phyloP scores from a whole-genome alignment of 1,140 invertebrate genomes.

The Mizuhopecten yessoensis region DNA sequence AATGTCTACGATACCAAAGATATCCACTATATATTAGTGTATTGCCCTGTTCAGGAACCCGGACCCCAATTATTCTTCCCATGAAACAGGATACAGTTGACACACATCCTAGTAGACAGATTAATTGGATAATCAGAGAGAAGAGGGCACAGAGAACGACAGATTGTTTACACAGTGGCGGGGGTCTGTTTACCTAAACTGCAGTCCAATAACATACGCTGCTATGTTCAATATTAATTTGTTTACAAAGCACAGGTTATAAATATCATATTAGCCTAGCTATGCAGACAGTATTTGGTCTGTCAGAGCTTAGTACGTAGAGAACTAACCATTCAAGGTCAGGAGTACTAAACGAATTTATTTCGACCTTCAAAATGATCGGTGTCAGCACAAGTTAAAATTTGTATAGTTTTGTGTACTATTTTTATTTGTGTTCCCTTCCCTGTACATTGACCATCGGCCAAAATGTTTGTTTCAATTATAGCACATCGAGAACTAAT shows the following conservation, averaged over 20 bases:
- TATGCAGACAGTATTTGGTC: background rate
- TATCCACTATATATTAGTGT: no score
- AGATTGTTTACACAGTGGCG: background rate
- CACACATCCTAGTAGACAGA: background rate
- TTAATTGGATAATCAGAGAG: background rate
- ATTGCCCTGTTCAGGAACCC: no score
- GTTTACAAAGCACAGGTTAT: background rate
- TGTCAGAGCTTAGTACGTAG: no score
- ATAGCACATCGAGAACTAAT: no score
- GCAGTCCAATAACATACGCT: background rate
- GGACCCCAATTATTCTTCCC: background rate
- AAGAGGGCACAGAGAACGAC: background rate
- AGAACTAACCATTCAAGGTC: background rate
- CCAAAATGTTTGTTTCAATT: no score
- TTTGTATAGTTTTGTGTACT: no score
- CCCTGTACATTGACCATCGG: no score
- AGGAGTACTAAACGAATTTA: background rate
- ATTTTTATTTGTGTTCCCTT: no score
- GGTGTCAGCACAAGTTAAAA: background rate
- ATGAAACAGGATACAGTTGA: background rate
- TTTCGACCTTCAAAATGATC: background rate
- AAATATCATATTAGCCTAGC: constrained; percentile 16
- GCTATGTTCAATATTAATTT: background rate
- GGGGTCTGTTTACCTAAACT: background rate
- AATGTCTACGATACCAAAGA: no score